A percentile compares a stretch with the other conserved stretches of the same genome.
These are phyloP conservation scores for Camponotus floridanus DNA, from an alignment of 1,140 invertebrate species.

Conservation along the genomic window DNA sequence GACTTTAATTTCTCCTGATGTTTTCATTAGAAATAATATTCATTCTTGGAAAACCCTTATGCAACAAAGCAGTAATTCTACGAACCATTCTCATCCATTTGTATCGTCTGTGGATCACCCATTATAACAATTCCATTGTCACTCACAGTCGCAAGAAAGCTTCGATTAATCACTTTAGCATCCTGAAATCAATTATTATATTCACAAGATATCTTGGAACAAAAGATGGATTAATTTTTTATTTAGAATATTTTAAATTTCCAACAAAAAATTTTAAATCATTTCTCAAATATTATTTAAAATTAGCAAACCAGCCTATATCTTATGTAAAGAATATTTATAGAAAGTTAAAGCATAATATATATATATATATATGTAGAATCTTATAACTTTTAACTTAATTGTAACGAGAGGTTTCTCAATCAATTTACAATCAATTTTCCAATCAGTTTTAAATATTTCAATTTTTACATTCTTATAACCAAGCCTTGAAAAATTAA, in stretches of 20 bases:
- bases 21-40: slow-evolving; percentile 66
- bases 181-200: slow-evolving; percentile 67
- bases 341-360: background rate
- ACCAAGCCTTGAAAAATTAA: too few species aligned
- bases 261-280: background rate
- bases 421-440: too few species aligned
- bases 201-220: background rate
- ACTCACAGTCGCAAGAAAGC: slow-evolving; percentile 81
- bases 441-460: too few species aligned
- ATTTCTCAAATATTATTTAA: slow-evolving; percentile 1
- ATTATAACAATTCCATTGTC: slow-evolving; percentile 82
- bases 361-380: too few species aligned
- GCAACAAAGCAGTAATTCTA: slow-evolving; percentile 57
- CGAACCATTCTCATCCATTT: slow-evolving; percentile 83
- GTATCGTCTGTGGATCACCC: slow-evolving; percentile 78
- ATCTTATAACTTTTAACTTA: too few species aligned
- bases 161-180: slow-evolving; percentile 73
- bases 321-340: too few species aligned
- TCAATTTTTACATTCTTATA: too few species aligned
- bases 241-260: background rate
- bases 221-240: background rate
- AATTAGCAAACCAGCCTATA: background rate
- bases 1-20: slow-evolving; percentile 80
- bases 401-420: too few species aligned
- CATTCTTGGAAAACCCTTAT: slow-evolving; percentile 25